Evolutionary conservation across 2,888 invertebrate genomes (phyloP), one percentile per base, ranked within the genome.

Genomic region (Lasioglossum vierecki): DNA sequence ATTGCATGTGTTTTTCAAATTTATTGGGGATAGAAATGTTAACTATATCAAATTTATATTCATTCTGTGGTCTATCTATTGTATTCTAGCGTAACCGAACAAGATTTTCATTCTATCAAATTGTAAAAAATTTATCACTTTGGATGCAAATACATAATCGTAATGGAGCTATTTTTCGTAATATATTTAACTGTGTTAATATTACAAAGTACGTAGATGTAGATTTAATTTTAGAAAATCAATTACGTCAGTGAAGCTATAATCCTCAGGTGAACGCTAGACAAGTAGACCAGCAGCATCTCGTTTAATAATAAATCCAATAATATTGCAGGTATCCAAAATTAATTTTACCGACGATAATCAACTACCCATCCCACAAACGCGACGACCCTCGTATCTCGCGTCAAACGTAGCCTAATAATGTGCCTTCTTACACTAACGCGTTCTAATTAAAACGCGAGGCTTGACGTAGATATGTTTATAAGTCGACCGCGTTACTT

Each of bases 401-500:
- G 44, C n/a, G 39, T 68, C 60, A 18, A 8, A n/a, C 63, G 26
- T 46, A 30, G 46, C 39, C 68, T 18, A 49, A 49, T 35, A 46
- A 44, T 2, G 44, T 22, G n/a, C 30, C 63, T n/a, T 30, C 53
- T n/a, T 57, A n/a, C 57, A 4, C 57, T 57, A 11, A n/a, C 15
- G 26, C 53, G 66, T 82, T 75, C 71, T 63, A 66, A 78, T 72
- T 72, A 71, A 63, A 63, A 57, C 46, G 18, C 35, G 22, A 57
- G 72, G 72, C 66, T 41, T 22, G 75, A 80, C 70, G 73, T 35
- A 49, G 68, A 74, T 15, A 66, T 46, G 76, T 22, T 15, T 41
- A 41, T 30, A 44, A 41, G 80, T 30, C 26, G 9, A 53, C 26
- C 30, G 15, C 39, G 49, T 41, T 68, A 26, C 35, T n/a, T 46